These are phyloP conservation scores for Salticus scenicus DNA, from an alignment of 2,888 invertebrate genomes.

Conservation along the genomic window DNA sequence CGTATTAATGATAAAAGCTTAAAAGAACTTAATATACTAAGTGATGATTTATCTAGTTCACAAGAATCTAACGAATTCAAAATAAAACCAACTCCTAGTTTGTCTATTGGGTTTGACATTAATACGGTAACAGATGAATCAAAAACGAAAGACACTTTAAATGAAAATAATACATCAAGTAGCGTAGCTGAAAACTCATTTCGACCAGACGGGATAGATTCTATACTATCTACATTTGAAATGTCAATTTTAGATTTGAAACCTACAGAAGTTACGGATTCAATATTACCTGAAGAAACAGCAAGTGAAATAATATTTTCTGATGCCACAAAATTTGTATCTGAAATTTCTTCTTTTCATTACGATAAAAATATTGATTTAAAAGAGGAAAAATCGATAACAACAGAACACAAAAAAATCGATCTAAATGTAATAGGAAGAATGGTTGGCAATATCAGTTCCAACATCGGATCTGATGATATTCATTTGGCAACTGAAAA, in stretches of 20 bases:
- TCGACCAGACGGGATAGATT: not conserved
- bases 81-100: conserved; percentile 22
- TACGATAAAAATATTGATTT: not conserved
- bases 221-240: too few species aligned
- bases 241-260: too few species aligned
- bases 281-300: not conserved
- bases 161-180: not conserved
- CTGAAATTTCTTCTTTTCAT: not conserved
- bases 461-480: too few species aligned
- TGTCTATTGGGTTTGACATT: not conserved
- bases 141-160: not conserved
- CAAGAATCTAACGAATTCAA: not conserved
- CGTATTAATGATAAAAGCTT: conserved; percentile 13
- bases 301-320: not conserved
- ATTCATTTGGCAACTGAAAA: too few species aligned
- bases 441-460: conserved; percentile 11
- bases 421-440: conserved; percentile 33
- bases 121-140: not conserved
- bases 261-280: not conserved
- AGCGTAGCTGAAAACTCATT: not conserved
- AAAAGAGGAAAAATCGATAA: not conserved
- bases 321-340: too few species aligned
- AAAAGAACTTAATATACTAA: conserved; percentile 26
- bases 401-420: not conserved
- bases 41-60: conserved; percentile 29